Evolutionary conservation across 2,113 vertebrate species (phyloP), one percentile per base, ranked within the genome.

Genomic region (Ameiurus melas): DNA sequence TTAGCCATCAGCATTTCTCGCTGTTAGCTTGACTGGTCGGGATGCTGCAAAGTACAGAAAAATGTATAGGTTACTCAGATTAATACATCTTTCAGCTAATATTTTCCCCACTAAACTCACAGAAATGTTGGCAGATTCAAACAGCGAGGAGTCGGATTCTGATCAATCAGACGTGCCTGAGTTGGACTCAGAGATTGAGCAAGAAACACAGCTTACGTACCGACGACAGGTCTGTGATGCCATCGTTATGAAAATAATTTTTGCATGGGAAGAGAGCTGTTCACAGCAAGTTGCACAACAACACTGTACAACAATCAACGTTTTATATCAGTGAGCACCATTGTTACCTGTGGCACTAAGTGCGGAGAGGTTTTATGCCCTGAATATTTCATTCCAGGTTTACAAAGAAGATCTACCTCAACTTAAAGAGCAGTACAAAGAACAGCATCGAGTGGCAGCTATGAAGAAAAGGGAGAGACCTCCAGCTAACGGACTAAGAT

Each of bases 401-500:
- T 99, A 99, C 96, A 99, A 99, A 97, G 98, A 99, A 97, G 98
- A 99, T 97, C 98, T 99, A 97, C 98, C 98, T 98, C 98, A 99
- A 92, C 97, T 99, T 94, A 99, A 98, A 96, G 97, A 99, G 93
- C 97, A 99, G 94, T 98, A 96, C 95, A 99, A 97, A 95, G 98
- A 98, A 93, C 98, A 98, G 94, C 96, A 97, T 90, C 96, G 96
- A 93, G 95, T 93, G 84, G 94, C 94, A 83, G 95, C 97, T 91
- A 97, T 97, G 93, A 99, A 99, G 94, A 97, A 98, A 94, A 95
- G 97, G 91, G 97, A 97, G 83, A 91, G 94, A 86, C 94, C 98
- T 83, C 98, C 98, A 0, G 95, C 95, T 66, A 99, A 96, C 79
- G 97, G 97, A 53, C 93, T 99, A 91, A 97, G 97, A 88, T 94